Conservation (phyloP, 2,113 vertebrate species). For the Andinoacara biseriatus region DNA sequence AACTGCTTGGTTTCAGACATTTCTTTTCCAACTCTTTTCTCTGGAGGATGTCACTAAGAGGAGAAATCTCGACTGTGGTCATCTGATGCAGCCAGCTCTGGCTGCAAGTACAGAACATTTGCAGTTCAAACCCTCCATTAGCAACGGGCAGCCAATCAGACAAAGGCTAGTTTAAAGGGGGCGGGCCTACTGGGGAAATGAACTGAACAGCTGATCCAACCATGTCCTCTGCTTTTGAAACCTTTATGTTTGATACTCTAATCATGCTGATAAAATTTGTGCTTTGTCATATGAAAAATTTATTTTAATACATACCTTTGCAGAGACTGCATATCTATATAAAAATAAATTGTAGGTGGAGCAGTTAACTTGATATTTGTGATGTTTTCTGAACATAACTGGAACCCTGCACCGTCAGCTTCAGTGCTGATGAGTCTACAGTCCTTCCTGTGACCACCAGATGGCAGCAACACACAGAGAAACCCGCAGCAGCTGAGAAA, state of each 20-base stretch:
- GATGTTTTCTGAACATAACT: not conserved
- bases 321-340: not conserved
- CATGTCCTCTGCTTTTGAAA: not conserved
- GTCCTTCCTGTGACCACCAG: constrained; percentile 8
- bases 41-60: not conserved
- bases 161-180: no score
- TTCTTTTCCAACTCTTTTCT: not conserved
- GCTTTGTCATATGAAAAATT: not conserved
- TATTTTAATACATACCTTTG: not conserved
- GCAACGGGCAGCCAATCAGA: no score
- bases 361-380: not conserved
- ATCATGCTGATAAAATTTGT: not conserved
- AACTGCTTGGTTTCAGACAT: not conserved
- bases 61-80: not conserved
- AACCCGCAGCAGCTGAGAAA: not conserved
- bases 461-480: constrained; percentile 23
- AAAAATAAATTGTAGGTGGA: not conserved
- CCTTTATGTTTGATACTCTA: not conserved
- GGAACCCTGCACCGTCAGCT: not conserved
- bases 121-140: no score
- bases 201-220: not conserved
- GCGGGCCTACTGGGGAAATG: no score
- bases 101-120: not conserved
- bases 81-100: not conserved
- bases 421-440: not conserved